These are phyloP conservation scores for Falco rusticolus DNA, from an alignment of 2,797 vertebrate species.

Conservation along the genomic window DNA sequence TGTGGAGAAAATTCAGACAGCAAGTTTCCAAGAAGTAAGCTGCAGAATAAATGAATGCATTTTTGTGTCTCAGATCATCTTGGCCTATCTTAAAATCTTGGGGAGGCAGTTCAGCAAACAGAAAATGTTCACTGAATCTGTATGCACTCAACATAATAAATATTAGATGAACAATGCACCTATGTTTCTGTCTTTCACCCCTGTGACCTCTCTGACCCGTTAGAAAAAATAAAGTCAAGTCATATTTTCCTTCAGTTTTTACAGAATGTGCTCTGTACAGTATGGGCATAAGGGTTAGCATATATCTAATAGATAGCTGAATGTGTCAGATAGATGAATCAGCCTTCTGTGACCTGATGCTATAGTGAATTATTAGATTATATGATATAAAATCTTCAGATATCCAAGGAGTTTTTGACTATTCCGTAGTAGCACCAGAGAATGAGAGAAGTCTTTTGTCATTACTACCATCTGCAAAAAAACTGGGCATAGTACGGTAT, in stretches of 20 bases:
- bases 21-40: neutral
- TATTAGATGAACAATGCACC: conserved; percentile 13
- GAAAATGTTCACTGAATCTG: neutral
- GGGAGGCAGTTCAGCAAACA: neutral
- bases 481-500: accelerated
- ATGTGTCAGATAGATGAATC: conserved; percentile 53
- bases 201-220: neutral
- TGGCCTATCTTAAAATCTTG: neutral
- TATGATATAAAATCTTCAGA: conserved; percentile 30
- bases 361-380: conserved; percentile 49
- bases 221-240: conserved; percentile 55
- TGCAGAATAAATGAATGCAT: neutral
- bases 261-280: conserved; percentile 4
- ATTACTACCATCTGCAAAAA: neutral
- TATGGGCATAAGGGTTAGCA: conserved; percentile 20
- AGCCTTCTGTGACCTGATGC: conserved; percentile 40
- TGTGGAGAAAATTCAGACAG: neutral
- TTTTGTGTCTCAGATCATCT: neutral
- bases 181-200: conserved; percentile 13
- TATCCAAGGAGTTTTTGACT: conserved; percentile 24
- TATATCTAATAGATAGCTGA: conserved; percentile 45
- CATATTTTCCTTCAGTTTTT: conserved; percentile 36
- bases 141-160: conserved; percentile 14
- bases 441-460: neutral
- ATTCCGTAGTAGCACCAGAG: neutral